phyloP scores from a whole-genome alignment of 2,113 vertebrate genomes.

The Eurypyga helias region DNA sequence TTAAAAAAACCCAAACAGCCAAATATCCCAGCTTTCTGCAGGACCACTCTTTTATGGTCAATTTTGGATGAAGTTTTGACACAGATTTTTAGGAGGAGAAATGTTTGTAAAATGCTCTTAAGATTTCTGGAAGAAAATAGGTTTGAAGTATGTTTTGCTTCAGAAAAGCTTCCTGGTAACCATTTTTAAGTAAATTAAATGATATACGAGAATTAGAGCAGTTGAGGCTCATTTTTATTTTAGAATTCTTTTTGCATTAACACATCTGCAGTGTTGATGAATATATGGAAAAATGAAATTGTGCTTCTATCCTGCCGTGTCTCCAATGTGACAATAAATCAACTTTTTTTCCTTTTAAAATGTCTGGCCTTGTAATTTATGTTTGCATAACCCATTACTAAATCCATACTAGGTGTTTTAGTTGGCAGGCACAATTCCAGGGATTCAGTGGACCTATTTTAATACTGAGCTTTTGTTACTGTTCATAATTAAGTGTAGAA shows the following conservation, averaged over 20 bases:
- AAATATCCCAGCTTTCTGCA: not conserved
- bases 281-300: slow-evolving; percentile 90
- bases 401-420: slow-evolving; percentile 89
- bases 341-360: slow-evolving; percentile 88
- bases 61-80: not conserved
- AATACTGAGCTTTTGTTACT: slow-evolving; percentile 74
- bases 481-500: slow-evolving; percentile 68
- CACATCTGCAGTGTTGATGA: slow-evolving; percentile 83
- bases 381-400: slow-evolving; percentile 89
- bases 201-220: slow-evolving; percentile 53
- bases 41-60: not conserved
- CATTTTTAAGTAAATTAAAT: slow-evolving; percentile 57
- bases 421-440: slow-evolving; percentile 81
- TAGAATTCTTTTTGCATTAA: slow-evolving; percentile 85
- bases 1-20: not conserved
- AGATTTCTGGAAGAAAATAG: not conserved
- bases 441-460: slow-evolving; percentile 71
- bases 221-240: slow-evolving; percentile 70
- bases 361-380: slow-evolving; percentile 90
- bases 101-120: not conserved
- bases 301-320: slow-evolving; percentile 81
- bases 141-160: not conserved
- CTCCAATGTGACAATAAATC: slow-evolving; percentile 88
- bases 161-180: not conserved
- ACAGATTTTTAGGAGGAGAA: not conserved